These are phyloP conservation scores for Rhynchonycteris naso DNA, from an alignment of 2,797 vertebrate species.

Conservation along the genomic window DNA sequence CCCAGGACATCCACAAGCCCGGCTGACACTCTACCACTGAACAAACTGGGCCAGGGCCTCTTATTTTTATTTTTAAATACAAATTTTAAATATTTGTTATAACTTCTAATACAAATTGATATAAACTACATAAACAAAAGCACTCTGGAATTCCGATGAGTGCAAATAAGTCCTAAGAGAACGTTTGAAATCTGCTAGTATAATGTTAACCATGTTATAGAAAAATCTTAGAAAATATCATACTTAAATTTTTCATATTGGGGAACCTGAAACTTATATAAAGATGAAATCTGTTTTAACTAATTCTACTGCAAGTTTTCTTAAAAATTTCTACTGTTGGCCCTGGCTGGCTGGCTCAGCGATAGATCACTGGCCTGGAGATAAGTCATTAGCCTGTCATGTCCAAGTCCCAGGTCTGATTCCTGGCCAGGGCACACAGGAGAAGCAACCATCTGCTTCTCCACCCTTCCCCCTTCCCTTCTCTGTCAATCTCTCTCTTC, in stretches of 20 bases:
- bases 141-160: not conserved
- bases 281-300: not conserved
- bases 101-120: not conserved
- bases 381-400: too few relatives aligned
- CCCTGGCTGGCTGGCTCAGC: too few relatives aligned
- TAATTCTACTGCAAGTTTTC: not conserved
- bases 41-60: too few relatives aligned
- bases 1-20: too few relatives aligned
- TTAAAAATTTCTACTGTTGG: not conserved
- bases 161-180: not conserved
- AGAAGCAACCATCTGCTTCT: too few relatives aligned
- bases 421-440: too few relatives aligned
- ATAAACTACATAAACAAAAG: not conserved
- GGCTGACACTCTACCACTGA: too few relatives aligned
- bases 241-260: slow-evolving; percentile 22
- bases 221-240: not conserved
- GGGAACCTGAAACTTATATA: not conserved
- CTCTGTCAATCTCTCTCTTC: too few relatives aligned
- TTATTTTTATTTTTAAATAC: not conserved
- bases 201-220: not conserved
- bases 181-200: not conserved
- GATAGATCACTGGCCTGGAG: too few relatives aligned
- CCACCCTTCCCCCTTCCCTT: too few relatives aligned
- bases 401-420: too few relatives aligned
- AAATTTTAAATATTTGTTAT: not conserved